phyloP scores from a whole-genome alignment of 2,113 vertebrate genomes.

The Nycticryphes semicollaris region DNA sequence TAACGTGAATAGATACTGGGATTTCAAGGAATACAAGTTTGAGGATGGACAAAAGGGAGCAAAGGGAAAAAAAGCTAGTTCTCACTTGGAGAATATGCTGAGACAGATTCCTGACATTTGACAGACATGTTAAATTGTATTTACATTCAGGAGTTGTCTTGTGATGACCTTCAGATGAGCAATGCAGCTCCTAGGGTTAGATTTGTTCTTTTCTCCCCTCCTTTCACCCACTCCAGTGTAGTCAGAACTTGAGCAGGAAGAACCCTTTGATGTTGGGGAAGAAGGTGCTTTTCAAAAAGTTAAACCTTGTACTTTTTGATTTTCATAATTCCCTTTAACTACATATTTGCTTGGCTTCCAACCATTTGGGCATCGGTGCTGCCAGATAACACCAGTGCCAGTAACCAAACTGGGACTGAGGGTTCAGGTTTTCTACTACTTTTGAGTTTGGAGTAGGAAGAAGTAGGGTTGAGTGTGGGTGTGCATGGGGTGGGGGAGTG shows the following conservation, averaged over 20 bases:
- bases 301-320: background rate
- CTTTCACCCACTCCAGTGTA: background rate
- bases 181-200: background rate
- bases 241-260: background rate
- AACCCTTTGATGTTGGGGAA: background rate
- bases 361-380: background rate
- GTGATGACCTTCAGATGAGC: background rate
- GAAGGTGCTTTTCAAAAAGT: background rate
- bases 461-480: background rate
- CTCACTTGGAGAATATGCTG: background rate
- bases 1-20: background rate
- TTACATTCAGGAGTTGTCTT: background rate
- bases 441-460: background rate
- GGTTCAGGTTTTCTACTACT: background rate
- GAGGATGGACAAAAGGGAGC: background rate
- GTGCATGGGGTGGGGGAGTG: background rate
- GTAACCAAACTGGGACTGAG: background rate
- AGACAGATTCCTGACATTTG: background rate
- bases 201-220: background rate
- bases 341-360: background rate
- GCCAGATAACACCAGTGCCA: background rate
- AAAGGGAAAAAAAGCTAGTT: background rate
- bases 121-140: background rate
- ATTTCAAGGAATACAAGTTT: constrained; percentile 18
- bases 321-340: background rate